Conservation (phyloP, 2,113 vertebrate genomes). For the Pygathrix nemaeus region DNA sequence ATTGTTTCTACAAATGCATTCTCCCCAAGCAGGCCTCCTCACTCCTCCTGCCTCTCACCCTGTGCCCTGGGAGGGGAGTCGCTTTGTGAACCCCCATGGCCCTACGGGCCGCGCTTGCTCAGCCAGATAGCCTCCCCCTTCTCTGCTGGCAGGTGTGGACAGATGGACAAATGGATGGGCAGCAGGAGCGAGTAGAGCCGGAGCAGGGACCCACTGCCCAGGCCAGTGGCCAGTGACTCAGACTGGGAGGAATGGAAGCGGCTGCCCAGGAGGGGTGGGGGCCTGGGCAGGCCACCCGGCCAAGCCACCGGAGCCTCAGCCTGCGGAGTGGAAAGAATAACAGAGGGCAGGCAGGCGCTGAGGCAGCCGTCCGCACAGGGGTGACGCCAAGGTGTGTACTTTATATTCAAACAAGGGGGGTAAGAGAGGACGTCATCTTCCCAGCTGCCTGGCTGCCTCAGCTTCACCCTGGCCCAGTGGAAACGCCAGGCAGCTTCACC, state of each 20-base stretch:
- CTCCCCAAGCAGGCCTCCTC: not conserved
- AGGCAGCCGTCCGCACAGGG: not conserved
- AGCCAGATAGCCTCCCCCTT: not conserved
- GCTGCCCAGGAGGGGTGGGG: slow-evolving; percentile 61
- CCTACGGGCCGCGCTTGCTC: not conserved
- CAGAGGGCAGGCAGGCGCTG: slow-evolving; percentile 40
- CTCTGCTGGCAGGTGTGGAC: not conserved
- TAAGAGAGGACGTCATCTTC: slow-evolving; percentile 23
- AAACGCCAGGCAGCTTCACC: not conserved
- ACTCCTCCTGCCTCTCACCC: not conserved
- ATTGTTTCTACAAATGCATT: not conserved
- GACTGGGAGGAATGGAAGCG: slow-evolving; percentile 54
- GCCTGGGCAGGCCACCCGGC: slow-evolving; percentile 57
- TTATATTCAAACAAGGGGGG: not conserved
- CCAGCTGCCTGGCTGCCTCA: not conserved
- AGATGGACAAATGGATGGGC: not conserved
- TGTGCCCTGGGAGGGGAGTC: not conserved
- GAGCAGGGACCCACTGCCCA: slow-evolving; percentile 30
- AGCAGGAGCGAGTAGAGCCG: not conserved
- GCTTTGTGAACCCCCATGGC: not conserved
- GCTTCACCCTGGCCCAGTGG: not conserved
- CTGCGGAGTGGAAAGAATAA: slow-evolving; percentile 65
- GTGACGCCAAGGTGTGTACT: slow-evolving; percentile 66
- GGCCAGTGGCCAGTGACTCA: slow-evolving; percentile 67
- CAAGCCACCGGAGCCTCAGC: slow-evolving; percentile 49